A percentile compares a stretch with the other conserved stretches of the same genome.
phyloP scores from a whole-genome alignment of 1,140 invertebrate genomes.

The Musca vetustissima region DNA sequence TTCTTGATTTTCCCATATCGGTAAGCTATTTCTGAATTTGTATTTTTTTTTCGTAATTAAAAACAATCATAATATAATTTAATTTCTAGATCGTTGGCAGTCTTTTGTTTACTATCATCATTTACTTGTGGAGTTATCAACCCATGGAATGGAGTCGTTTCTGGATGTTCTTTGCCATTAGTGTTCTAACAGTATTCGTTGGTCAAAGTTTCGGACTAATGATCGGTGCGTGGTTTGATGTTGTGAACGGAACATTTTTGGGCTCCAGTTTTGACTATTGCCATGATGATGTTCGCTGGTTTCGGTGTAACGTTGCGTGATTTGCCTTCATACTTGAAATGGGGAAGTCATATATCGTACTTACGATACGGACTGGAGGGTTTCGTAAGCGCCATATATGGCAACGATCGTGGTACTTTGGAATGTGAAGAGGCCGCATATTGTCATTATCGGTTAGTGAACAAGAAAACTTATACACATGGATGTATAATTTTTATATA shows the following conservation, averaged over 20 bases:
- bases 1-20: constrained; percentile 78
- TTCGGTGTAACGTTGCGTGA: constrained; percentile 77
- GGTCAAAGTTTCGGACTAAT: constrained; percentile 87
- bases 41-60: too few relatives aligned
- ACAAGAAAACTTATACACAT: too few relatives aligned
- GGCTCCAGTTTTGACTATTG: constrained; percentile 76
- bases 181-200: constrained; percentile 79
- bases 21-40: constrained; percentile 57
- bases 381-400: constrained; percentile 79
- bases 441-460: constrained; percentile 70
- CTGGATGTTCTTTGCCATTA: constrained; percentile 78
- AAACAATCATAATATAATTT: too few relatives aligned
- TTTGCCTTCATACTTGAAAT: constrained; percentile 77
- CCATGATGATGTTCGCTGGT: constrained; percentile 86
- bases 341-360: constrained; percentile 87
- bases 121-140: constrained; percentile 86
- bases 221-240: constrained; percentile 81
- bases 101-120: constrained; percentile 75
- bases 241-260: constrained; percentile 82
- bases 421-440: constrained; percentile 65
- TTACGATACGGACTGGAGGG: constrained; percentile 88
- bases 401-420: constrained; percentile 67
- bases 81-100: constrained; percentile 69
- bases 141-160: constrained; percentile 76
- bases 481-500: too few relatives aligned